Evolutionary conservation across 2,888 invertebrate species (phyloP).

Genomic region (Synanthedon formicaeformis): DNA sequence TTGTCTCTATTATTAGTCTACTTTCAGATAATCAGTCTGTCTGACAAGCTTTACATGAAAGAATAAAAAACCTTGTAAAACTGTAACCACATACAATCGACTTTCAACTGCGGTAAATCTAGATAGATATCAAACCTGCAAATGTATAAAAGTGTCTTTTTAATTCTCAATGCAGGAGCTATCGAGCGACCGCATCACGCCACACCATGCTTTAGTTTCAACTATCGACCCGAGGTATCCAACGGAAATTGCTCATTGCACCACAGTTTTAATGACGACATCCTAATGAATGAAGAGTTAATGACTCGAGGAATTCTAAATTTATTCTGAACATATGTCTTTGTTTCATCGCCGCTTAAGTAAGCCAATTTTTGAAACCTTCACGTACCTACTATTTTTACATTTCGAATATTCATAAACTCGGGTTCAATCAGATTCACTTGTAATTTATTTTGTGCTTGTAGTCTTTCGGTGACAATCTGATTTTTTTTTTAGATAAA

Average conservation of each 20-base stretch:
- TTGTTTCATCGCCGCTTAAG: no score
- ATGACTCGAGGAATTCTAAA: conserved; percentile 22
- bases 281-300: conserved; percentile 52
- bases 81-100: no score
- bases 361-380: no score
- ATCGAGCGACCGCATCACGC: background rate
- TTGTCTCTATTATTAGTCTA: no score
- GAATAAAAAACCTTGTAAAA: no score
- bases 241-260: conserved; percentile 58
- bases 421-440: background rate
- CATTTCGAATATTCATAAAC: no score
- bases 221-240: conserved; percentile 6
- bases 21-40: no score
- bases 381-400: no score
- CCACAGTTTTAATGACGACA: conserved; percentile 52
- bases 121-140: background rate
- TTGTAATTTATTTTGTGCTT: background rate
- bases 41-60: no score
- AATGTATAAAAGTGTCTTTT: background rate
- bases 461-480: background rate
- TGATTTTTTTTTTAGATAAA: background rate
- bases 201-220: background rate
- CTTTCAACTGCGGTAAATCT: background rate
- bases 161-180: background rate
- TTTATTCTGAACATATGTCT: no score